phyloP scores from a whole-genome alignment of 1,140 invertebrate genomes.

The Limonius californicus region DNA sequence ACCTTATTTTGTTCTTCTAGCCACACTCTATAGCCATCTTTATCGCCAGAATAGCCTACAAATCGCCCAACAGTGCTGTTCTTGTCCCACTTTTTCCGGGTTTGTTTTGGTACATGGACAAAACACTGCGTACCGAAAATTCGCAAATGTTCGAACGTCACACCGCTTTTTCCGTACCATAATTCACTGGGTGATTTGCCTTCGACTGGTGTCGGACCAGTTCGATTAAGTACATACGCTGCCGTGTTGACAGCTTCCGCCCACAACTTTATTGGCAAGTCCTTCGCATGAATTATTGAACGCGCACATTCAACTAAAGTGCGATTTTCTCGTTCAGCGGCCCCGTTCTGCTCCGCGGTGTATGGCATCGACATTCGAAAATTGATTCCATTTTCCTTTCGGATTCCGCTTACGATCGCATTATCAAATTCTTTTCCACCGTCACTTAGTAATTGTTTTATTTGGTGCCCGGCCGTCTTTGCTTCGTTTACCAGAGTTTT shows the following conservation, averaged over 20 bases:
- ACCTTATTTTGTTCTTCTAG: neutral
- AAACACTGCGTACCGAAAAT: no score
- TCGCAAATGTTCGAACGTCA: neutral
- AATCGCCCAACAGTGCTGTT: neutral
- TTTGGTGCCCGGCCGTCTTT: neutral
- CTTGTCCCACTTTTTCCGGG: neutral
- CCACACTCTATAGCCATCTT: neutral
- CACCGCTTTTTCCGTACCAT: neutral
- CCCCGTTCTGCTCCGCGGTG: neutral
- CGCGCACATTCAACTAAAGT: no score
- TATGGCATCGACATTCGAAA: no score
- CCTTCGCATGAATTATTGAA: neutral
- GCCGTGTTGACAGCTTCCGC: no score
- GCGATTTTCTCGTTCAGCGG: neutral
- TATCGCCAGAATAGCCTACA: neutral
- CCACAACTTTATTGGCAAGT: neutral
- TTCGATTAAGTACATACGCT: neutral
- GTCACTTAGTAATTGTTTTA: neutral
- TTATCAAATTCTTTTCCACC: no score
- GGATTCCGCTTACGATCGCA: no score
- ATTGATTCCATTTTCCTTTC: no score
- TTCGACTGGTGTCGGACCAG: neutral
- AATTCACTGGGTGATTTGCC: neutral
- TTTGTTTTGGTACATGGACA: conserved; percentile 1
- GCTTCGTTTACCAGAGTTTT: neutral